Evolutionary conservation across 2,113 vertebrate genomes (phyloP), one percentile per base, ranked within the genome.

Genomic region (Osmerus eperlanus): DNA sequence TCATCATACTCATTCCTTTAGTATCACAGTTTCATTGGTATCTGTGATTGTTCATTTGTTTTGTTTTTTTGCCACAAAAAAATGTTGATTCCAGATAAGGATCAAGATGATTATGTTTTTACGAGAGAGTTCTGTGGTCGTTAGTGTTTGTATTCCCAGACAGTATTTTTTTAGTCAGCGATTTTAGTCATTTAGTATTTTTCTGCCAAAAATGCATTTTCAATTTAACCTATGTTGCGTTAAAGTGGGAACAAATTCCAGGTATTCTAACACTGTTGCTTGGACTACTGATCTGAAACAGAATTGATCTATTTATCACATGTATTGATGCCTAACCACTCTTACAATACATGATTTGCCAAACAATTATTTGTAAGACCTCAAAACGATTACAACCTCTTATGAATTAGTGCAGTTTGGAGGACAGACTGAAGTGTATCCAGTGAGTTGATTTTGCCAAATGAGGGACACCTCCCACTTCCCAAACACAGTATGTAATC

Each of bases 361-460:
- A 91, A 90, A 69, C 67, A 61, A 67, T 70, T 59, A 58, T 65
- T 58, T 74, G 16, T 61, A 60, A 62, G 55, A 67, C 47, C 60
- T 67, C 55, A 59, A 59, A 72, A 74, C 19, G 19, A 71, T 64
- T 70, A 29, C 18, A 73, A 71, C 65, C 69, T 80, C 67, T 54
- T 32, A 52, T 47, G 67, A 21, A 72, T 55, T 58, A 67, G 73
- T 64, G 69, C 69, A 61, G 70, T 80, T 73, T 62, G 28, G 72
- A 55, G 65, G 62, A 80, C 65, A 12, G 13, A 11, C n/a, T 23
- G 29, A 77, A 29, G 67, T 67, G 28, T 53, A 41, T 61, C 51
- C 36, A 71, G 41, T 68, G n/a, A 74, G 66, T 67, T 74, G 2
- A 52, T 63, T 80, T 84, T 83, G 81, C 83, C 86, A 89, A 88